These are phyloP conservation scores for Noctilio leporinus DNA, from an alignment of 2,113 vertebrate species.

Conservation along the genomic window DNA sequence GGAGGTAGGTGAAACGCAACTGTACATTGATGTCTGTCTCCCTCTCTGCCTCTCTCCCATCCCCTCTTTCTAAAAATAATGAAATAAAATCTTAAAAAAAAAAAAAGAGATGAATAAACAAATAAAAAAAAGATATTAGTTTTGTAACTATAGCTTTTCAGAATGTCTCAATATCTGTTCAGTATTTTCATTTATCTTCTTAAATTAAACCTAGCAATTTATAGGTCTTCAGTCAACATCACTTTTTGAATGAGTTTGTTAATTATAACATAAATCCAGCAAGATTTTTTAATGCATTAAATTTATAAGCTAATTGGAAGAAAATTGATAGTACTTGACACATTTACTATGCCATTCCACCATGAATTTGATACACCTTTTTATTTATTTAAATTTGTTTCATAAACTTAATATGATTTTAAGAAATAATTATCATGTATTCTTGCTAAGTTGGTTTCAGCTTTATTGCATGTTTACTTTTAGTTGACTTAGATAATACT, in stretches of 20 bases:
- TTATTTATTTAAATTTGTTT: background rate
- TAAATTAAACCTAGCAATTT: background rate
- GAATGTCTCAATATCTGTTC: background rate
- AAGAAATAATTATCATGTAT: background rate
- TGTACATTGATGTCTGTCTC: too few species aligned
- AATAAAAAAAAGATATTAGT: background rate
- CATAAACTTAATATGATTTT: background rate
- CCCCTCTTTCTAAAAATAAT: too few species aligned
- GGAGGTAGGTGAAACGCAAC: too few species aligned
- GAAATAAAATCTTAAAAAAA: too few species aligned
- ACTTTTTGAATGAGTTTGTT: background rate
- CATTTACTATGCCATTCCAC: background rate
- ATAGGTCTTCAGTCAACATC: background rate
- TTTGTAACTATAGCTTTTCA: background rate
- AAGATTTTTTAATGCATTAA: background rate
- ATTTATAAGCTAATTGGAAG: background rate
- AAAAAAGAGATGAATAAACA: too few species aligned
- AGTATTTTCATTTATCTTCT: background rate
- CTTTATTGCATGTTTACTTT: background rate
- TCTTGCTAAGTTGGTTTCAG: background rate
- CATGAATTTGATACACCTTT: background rate
- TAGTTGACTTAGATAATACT: background rate
- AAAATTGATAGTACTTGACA: background rate
- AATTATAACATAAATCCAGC: background rate
- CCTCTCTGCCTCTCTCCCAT: too few species aligned